phyloP scores from a whole-genome alignment of 2,797 vertebrate genomes.

The Peromyscus melanophrys region DNA sequence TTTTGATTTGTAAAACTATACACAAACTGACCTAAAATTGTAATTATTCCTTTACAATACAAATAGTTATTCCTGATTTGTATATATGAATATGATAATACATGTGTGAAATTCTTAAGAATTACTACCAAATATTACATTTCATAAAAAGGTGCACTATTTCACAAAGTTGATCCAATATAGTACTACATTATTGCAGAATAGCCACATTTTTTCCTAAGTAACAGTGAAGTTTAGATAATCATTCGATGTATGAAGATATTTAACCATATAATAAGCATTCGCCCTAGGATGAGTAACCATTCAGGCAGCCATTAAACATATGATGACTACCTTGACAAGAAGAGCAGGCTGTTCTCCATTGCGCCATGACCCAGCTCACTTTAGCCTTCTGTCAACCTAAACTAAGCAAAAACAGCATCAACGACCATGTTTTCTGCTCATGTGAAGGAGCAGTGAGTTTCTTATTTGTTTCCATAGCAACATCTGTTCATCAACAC shows the following conservation, averaged over 20 bases:
- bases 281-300: no score
- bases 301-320: not conserved
- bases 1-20: not conserved
- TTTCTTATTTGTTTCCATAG: not conserved
- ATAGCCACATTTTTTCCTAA: not conserved
- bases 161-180: not conserved
- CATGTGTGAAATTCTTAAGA: not conserved
- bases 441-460: not conserved
- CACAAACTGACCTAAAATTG: not conserved
- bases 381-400: not conserved
- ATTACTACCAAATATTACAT: not conserved
- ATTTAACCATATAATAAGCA: not conserved
- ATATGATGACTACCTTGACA: not conserved
- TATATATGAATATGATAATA: not conserved
- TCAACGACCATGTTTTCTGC: not conserved
- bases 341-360: not conserved
- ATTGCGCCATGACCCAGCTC: not conserved
- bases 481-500: not conserved
- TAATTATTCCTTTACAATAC: not conserved
- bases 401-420: conserved; percentile 3
- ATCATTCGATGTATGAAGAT: not conserved
- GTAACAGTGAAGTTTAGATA: not conserved
- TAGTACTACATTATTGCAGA: not conserved
- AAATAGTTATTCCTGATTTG: not conserved
- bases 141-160: not conserved